Percentiles rank a stretch among this genome's conserved stretches.
Evolutionary conservation across 2,797 vertebrate species (phyloP).

Genomic region (Aphelocoma californica): DNA sequence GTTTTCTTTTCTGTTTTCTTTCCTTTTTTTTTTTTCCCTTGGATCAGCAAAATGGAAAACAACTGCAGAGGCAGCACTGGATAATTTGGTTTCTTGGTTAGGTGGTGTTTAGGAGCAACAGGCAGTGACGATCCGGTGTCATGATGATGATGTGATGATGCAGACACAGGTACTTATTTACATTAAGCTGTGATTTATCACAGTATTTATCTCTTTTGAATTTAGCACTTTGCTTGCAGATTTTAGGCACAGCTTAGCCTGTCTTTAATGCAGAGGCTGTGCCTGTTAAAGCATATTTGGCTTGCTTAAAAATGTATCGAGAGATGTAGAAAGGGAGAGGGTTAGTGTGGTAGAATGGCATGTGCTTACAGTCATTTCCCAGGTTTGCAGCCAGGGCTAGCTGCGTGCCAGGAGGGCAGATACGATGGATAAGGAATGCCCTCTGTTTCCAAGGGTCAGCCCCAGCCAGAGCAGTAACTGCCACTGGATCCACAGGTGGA

Average conservation of each 20-base stretch:
- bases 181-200: not conserved
- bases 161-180: not conserved
- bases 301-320: not conserved
- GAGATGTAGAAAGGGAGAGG: not conserved
- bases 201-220: not conserved
- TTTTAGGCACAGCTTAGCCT: not conserved
- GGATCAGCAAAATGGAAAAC: not conserved
- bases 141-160: not conserved
- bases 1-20: not conserved
- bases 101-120: not conserved
- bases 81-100: not conserved
- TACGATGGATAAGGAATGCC: rapidly evolving
- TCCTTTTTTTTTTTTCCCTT: not conserved
- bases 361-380: not conserved
- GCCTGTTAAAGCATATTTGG: not conserved
- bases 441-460: not conserved
- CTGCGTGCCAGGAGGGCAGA: not conserved
- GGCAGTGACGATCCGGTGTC: not conserved
- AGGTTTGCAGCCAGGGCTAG: not conserved
- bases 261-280: not conserved
- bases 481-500: not conserved
- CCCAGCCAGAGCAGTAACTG: not conserved
- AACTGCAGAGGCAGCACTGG: not conserved
- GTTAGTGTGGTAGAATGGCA: not conserved
- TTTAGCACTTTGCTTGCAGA: not conserved